Base-by-base conservation (phyloP, 2,113 vertebrate species). In the Micronisus gabar region DNA sequence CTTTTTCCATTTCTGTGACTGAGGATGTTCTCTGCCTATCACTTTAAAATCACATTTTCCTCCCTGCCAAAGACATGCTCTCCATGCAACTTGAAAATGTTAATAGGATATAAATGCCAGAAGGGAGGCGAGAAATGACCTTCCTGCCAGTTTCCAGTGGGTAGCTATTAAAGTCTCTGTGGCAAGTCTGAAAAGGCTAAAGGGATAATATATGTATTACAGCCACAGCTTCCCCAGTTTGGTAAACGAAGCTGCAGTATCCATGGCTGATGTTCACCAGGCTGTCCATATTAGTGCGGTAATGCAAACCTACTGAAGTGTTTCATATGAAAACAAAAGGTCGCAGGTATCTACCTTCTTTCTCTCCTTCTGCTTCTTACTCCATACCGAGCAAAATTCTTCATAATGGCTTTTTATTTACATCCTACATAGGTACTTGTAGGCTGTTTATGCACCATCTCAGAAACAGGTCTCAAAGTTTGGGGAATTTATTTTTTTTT, bases 101-200 rank as follows among this genome's bases (percentile, higher is more conserved):
- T 94, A 94, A 76, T 62, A 82, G 78, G 41, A 30, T 88, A 66
- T 76, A 92, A 85, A 56, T 95, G 68, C 80, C 68, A 87, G 82
- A 79, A 93, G 67, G 47, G 59, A 90, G 88, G 72, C 1, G 1
- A 88, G 79, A 82, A 86, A 73, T 73, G 3, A 86, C 72, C 82
- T 97, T 92, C 67, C 92, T 90, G n/a, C 85, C 82, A 74, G 68
- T 92, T 94, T 96, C 75, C 85, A 88, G 67, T 70, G 90, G 45
- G 91, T 72, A 90, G 85, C 75, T 94, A n/a, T 96, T 95, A 96
- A 94, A 92, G 75, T n/a, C 59, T 82, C 88, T 87, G 15, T 80
- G 81, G 75, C 88, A 83, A 88, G 85, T 66, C 81, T 94, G 90
- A 53, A 70, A 94, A 92, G 81, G 81, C 45, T 73, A 21, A 70